Evolutionary conservation across 2,113 vertebrate species (phyloP), one percentile per base, ranked within the genome.

Genomic region (Caloenas nicobarica): DNA sequence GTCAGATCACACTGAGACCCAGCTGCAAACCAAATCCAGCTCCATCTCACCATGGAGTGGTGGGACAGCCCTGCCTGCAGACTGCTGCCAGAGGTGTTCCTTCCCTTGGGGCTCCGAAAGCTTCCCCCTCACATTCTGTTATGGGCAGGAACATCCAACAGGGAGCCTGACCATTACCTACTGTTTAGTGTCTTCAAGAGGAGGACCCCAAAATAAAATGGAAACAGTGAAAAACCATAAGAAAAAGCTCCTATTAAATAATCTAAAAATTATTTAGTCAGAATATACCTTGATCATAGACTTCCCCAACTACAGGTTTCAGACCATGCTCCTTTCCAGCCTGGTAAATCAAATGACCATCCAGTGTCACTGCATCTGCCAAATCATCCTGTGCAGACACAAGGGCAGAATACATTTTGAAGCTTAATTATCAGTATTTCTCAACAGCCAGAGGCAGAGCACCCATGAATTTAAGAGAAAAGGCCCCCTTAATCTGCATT

Each of bases 231-330:
- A 86, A 80, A 88, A 81, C 42, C 5, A 19, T 1, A 0, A 26
- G 21, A 58, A 71, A 42, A 51, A 89, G 21, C 10, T 56, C 3
- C 0, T 25, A 40, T 81, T 57, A 76, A 61, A 18, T 83, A 66
- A 77, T 34, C 24, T 18, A 51, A 11, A 71, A 68, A 12, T 44
- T 42, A 61, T 33, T 84, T 38, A 66, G 38, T 57, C 34, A 89
- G 71, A 83, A 24, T 14, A 33, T 97, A 98, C 98, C 98, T 98
- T 98, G 97, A 53, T 89, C 68, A n/a, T 97, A 98, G 7, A 98
- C 97, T 97, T 99, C 99, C 8, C 97, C 98, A 71, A 98, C 98
- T 38, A 98, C 98, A 15, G 99, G 98, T 96, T 99, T 99, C 94
- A 99, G 97, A 48, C 97, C 95, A 9, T 96, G 60, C 11, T 97